Base-by-base conservation (phyloP, 2,888 invertebrate species). In the Mythimna pallens region DNA sequence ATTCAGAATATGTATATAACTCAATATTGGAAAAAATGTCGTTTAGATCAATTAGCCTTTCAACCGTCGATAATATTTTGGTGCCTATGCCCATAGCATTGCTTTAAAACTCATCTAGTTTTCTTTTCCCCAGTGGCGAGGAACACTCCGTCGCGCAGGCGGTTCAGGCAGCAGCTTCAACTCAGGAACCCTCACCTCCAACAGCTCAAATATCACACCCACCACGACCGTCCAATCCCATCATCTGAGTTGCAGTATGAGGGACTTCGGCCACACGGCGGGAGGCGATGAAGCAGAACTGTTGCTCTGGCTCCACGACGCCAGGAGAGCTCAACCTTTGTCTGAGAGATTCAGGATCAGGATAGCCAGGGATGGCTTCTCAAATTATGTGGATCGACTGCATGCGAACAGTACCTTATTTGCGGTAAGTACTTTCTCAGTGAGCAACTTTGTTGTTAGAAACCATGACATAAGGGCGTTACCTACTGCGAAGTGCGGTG, bases 231-330 rank as follows among this genome's bases (percentile, higher is more conserved):
- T 92, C 43, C 95, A 95, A 82, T 94, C 96, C n/a, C 92, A 95
- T 86, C 94, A 99, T 93, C 96, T 99, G 67, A 94, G 98, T 93
- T 98, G 99, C 93, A 98, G 98, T 89, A 92, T 92, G 92, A 96
- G 98, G 22, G 98, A 98, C 93, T 99, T 99, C 91, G 98, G 98
- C 0, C 98, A 98, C 91, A 98, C 98, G 66, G 97, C 99, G 3
- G 98, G 98, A 0, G 99, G 98, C 0, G 99, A 99, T 92, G 99
- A 99, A 90, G 98, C 98, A 0, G 99, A 99, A 93, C 97, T 99
- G 22, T 98, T 98, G 87, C 98, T 99, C 88, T 98, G 98, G 89
- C 95, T 99, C 0, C 99, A 98, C 92, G 99, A 99, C 92, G 97
- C 97, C 30, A 97, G 97, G 85, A 97, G 97, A 88, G 97, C 97